Percentiles rank a stretch among this genome's conserved stretches.
Conservation (phyloP, 2,888 invertebrate species). For the Cantharis rufa region DNA sequence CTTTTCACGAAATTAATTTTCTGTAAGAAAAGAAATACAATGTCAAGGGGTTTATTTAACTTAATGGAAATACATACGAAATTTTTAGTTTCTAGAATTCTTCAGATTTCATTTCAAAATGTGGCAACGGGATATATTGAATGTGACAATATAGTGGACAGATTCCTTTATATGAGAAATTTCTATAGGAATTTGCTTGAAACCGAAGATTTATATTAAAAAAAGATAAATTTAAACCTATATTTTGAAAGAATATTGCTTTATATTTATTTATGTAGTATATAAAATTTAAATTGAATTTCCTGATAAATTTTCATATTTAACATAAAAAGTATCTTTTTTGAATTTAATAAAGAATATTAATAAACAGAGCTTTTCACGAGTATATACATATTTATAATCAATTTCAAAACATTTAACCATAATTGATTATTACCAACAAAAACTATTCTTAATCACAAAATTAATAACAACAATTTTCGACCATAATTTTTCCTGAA, state of each 20-base stretch:
- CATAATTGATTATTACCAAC: neutral
- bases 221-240: neutral
- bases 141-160: conserved; percentile 37
- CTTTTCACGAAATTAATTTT: neutral
- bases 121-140: conserved; percentile 37
- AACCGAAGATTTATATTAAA: conserved; percentile 18
- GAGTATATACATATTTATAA: too few relatives aligned
- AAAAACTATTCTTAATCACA: neutral
- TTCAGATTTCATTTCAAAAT: conserved; percentile 24
- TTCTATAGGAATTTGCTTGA: conserved; percentile 18
- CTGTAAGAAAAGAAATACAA: conserved; percentile 11
- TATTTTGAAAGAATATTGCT: neutral
- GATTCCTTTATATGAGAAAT: conserved; percentile 31
- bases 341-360: neutral
- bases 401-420: neutral
- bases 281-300: neutral
- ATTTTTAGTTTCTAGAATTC: conserved; percentile 28
- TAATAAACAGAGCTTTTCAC: neutral
- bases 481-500: conserved; percentile 33
- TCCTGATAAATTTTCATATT: neutral
- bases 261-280: neutral
- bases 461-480: conserved; percentile 15
- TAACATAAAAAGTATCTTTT: neutral
- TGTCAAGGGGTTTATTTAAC: conserved; percentile 17
- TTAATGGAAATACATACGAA: conserved; percentile 23